phyloP scores from a whole-genome alignment of 23 tunicate genomes.

The Corella eumyota region DNA sequence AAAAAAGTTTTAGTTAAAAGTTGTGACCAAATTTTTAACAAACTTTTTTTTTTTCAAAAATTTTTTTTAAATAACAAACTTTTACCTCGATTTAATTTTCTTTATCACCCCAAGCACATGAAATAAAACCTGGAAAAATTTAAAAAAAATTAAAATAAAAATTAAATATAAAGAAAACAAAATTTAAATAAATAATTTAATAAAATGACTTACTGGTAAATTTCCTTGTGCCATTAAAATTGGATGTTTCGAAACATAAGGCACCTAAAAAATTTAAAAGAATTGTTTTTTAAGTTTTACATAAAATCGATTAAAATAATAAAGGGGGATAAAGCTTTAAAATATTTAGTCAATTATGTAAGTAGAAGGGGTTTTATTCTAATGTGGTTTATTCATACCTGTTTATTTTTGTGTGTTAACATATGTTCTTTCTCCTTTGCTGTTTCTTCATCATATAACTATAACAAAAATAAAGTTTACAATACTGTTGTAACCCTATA shows the following conservation, averaged over 20 bases:
- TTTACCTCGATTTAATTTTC: conserved; percentile 57
- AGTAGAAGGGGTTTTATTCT: too few relatives aligned
- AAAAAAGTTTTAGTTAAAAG: too few relatives aligned
- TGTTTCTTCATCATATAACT: conserved; percentile 7
- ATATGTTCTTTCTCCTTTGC: conserved; percentile 27
- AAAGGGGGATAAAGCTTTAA: too few relatives aligned
- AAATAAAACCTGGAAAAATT: conserved; percentile 27
- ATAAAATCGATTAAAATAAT: too few relatives aligned
- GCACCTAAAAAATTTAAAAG: conserved; percentile 15
- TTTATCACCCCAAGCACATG: conserved; percentile 34
- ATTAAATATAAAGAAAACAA: neutral
- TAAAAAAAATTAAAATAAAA: neutral
- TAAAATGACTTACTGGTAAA: conserved; percentile 28
- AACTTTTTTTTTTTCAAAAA: too few relatives aligned
- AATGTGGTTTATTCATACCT: too few relatives aligned
- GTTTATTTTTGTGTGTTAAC: neutral
- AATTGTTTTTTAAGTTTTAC: too few relatives aligned
- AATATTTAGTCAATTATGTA: too few relatives aligned
- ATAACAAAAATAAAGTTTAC: neutral
- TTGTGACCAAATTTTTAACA: too few relatives aligned
- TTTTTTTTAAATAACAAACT: too few relatives aligned
- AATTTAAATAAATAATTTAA: neutral
- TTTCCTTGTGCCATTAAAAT: conserved; percentile 54
- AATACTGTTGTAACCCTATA: neutral
- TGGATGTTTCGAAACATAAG: conserved; percentile 44